phyloP scores from a whole-genome alignment of 1,140 invertebrate genomes.

The Neodiprion pinetum region DNA sequence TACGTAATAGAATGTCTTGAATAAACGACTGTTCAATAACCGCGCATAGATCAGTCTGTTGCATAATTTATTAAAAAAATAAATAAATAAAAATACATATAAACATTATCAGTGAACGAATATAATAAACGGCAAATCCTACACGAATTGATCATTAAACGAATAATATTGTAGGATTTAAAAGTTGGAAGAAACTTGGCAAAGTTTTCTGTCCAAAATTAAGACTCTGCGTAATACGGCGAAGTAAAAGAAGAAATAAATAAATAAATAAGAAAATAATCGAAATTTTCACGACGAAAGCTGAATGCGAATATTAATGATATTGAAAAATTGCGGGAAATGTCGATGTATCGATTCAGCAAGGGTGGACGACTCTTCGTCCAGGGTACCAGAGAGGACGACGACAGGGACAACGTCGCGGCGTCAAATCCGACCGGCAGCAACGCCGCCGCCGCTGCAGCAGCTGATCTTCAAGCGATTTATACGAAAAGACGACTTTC shows the following conservation, averaged over 20 bases:
- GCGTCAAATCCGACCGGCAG: slow-evolving; percentile 42
- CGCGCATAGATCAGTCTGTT: too few relatives aligned
- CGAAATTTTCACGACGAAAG: background rate
- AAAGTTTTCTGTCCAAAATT: too few relatives aligned
- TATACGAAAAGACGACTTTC: slow-evolving; percentile 82
- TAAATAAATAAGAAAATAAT: background rate
- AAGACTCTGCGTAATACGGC: background rate
- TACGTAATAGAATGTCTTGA: too few relatives aligned
- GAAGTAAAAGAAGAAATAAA: background rate
- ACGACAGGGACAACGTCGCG: slow-evolving; percentile 64
- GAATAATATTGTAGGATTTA: too few relatives aligned
- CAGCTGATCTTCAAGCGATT: slow-evolving; percentile 73
- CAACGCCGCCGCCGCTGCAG: slow-evolving; percentile 18
- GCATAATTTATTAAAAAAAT: too few relatives aligned
- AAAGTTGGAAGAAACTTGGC: too few relatives aligned
- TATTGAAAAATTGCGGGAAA: slow-evolving; percentile 43
- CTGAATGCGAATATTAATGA: background rate
- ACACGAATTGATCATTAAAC: too few relatives aligned
- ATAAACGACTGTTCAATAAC: too few relatives aligned
- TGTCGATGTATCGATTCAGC: slow-evolving; percentile 78
- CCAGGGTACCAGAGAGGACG: slow-evolving; percentile 75
- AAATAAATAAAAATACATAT: too few relatives aligned
- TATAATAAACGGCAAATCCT: too few relatives aligned
- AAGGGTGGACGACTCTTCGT: slow-evolving; percentile 79
- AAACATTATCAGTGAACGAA: too few relatives aligned